Evolutionary conservation across 1,140 invertebrate species (phyloP).

Genomic region (Macrosteles quadrilineatus): DNA sequence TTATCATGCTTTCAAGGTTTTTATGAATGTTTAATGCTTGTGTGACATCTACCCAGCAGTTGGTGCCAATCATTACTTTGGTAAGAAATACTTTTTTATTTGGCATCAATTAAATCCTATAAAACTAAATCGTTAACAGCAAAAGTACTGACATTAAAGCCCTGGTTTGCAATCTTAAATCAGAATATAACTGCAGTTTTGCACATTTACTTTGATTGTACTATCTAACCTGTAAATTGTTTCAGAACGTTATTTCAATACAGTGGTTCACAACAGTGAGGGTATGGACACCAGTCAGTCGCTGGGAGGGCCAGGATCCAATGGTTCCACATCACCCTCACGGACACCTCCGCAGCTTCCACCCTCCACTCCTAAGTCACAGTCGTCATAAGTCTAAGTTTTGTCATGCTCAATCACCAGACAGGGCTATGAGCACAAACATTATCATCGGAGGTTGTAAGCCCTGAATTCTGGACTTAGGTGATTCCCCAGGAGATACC

Average conservation of each 20-base stretch:
- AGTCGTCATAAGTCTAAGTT: conserved; percentile 35
- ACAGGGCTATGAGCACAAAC: background rate
- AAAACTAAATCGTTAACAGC: too few species aligned
- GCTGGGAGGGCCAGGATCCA: conserved; percentile 37
- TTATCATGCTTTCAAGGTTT: too few species aligned
- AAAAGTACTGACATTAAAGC: too few species aligned
- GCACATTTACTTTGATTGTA: too few species aligned
- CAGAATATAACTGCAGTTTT: too few species aligned
- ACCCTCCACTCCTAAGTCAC: conserved; percentile 34
- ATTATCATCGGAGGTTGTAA: background rate
- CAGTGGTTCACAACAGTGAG: conserved; percentile 45
- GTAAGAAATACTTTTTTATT: too few species aligned
- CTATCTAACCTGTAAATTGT: background rate
- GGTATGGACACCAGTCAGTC: conserved; percentile 43
- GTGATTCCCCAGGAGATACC: background rate
- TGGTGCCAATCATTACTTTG: too few species aligned
- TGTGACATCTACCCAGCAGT: too few species aligned
- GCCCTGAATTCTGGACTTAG: background rate
- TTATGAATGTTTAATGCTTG: too few species aligned
- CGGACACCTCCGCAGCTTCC: conserved; percentile 32
- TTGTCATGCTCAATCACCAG: conserved; percentile 6
- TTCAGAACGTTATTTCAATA: conserved; percentile 47
- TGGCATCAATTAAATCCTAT: too few species aligned
- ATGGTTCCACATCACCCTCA: conserved; percentile 43
- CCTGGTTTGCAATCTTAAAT: too few species aligned